Conservation (phyloP, 2,888 invertebrate species). For the Eugnorisma glareosa region DNA sequence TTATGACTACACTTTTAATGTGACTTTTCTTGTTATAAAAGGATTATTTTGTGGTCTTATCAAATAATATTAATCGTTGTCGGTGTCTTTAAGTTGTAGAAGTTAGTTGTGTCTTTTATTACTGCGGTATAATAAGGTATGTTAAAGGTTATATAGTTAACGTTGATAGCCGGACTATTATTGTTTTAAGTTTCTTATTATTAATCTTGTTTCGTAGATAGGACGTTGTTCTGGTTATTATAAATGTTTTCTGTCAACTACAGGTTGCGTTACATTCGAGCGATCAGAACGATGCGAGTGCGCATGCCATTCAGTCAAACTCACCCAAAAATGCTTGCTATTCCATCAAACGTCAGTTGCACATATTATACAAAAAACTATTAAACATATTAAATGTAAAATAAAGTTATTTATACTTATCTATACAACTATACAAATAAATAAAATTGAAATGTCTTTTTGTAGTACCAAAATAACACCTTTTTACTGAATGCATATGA, state of each 20-base stretch:
- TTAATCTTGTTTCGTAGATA: not conserved
- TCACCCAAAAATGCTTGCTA: no score
- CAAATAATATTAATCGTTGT: constrained; percentile 56
- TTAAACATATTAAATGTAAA: no score
- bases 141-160: constrained; percentile 6
- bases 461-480: no score
- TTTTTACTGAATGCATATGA: no score
- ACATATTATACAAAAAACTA: no score
- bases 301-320: no score
- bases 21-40: constrained; percentile 62
- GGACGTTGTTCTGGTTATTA: not conserved
- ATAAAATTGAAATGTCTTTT: no score
- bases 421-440: no score
- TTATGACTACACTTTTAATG: constrained; percentile 61
- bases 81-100: constrained; percentile 67
- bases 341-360: no score
- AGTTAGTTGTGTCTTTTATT: constrained; percentile 36
- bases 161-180: constrained; percentile 8
- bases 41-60: constrained; percentile 57
- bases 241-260: not conserved
- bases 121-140: constrained; percentile 19
- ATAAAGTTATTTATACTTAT: no score
- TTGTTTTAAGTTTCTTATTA: constrained; percentile 2
- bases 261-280: not conserved
- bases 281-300: not conserved